Evolutionary conservation across 2,113 vertebrate genomes (phyloP), one percentile per base, ranked within the genome.

Genomic region (Amphilophus citrinellus): DNA sequence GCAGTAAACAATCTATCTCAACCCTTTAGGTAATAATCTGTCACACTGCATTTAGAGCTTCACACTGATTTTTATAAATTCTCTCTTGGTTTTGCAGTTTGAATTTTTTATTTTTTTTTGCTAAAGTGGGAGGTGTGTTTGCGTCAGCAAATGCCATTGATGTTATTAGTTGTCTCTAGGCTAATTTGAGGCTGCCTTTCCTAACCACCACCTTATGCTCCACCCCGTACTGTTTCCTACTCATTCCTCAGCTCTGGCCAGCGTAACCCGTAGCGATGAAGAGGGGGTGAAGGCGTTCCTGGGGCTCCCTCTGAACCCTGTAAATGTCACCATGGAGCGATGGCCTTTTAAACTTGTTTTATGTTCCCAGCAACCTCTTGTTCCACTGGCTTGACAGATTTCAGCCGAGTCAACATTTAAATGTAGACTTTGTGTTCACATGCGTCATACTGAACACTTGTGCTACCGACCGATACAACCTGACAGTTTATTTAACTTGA

Each of bases 181-280:
- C 79, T 93, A 84, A 91, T 92, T 91, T 93, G 92, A 89, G 87
- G 80, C 57, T 35, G 18, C 79, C 79, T 77, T 84, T 78, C 59
- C 78, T 59, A 59, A 71, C 82, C 71, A 76, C 86, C 87, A 91
- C 88, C 85, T 87, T 91, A 89, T 59, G 75, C 84, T 81, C 88
- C 87, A 85, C 83, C 93, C 89, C 88, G 75, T 58, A 84, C 90
- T 94, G 88, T 93, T 95, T 80, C 89, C 77, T 22, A 66, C 77
- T 88, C 95, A 96, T 96, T 96, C 96, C 90, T 95, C 65, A 80
- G 93, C 85, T 80, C 71, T 6, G 77, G 83, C 76, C 84, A 84
- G 84, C 17, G 96, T 96, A 96, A 93, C 96, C 96, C 95, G 22
- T 94, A 82, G 96, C n/a, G 90, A 96, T 95, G 77, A 82, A 17